Evolutionary conservation across 2,797 vertebrate genomes (phyloP).

Genomic region (Sebastes matsubarae): DNA sequence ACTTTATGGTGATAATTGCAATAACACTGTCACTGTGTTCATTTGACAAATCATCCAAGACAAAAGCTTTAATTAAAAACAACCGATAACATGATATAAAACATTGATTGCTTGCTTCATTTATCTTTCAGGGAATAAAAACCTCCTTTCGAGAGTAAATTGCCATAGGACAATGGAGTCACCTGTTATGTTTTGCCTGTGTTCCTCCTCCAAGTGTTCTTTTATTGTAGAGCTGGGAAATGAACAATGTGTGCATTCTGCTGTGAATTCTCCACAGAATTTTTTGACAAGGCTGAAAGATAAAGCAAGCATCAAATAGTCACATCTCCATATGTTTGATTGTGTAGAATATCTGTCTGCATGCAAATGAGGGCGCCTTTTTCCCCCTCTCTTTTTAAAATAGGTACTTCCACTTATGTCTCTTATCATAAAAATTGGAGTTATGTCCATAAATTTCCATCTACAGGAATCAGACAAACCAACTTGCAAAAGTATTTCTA

Average conservation of each 20-base stretch:
- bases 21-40: not conserved
- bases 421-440: constrained; percentile 7
- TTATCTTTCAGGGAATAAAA: not conserved
- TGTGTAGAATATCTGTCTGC: constrained; percentile 29
- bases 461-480: not conserved
- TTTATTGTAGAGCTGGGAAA: constrained; percentile 41
- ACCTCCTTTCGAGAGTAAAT: not conserved
- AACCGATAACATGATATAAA: not conserved
- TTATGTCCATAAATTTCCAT: not conserved
- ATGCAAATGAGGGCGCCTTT: constrained; percentile 34
- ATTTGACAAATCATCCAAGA: constrained; percentile 2
- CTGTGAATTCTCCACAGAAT: constrained; percentile 55
- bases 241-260: constrained; percentile 50
- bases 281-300: constrained; percentile 54
- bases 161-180: constrained; percentile 24
- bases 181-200: constrained; percentile 33
- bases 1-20: not conserved
- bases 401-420: constrained; percentile 1
- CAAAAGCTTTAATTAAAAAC: constrained; percentile 14
- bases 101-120: not conserved
- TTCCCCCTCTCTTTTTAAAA: too few species aligned
- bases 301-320: constrained; percentile 48
- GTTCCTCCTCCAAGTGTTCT: constrained; percentile 43
- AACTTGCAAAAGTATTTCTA: not conserved
- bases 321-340: constrained; percentile 44